A percentile compares a stretch with the other conserved stretches of the same genome.
Evolutionary conservation across 2,113 vertebrate genomes (phyloP).

Genomic region (Pangasianodon hypophthalmus): DNA sequence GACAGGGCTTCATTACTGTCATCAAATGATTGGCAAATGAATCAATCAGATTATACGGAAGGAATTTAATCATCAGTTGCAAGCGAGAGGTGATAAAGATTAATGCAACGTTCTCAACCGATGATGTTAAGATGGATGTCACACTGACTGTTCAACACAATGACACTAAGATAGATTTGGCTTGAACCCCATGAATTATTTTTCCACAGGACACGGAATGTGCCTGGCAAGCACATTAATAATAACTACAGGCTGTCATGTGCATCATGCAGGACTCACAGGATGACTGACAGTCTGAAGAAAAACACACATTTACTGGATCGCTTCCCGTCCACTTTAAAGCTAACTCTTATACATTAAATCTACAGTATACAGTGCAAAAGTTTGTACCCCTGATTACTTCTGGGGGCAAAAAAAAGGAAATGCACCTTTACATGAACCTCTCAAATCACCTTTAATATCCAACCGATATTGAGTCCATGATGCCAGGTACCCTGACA

Average conservation of each 20-base stretch:
- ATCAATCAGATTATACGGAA: slow-evolving; percentile 6
- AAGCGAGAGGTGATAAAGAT: slow-evolving; percentile 18
- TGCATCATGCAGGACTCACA: not conserved
- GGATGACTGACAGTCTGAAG: slow-evolving; percentile 1
- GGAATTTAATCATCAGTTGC: slow-evolving; percentile 26
- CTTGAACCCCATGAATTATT: slow-evolving; percentile 16
- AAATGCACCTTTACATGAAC: not conserved
- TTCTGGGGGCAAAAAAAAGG: not conserved
- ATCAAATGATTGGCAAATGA: slow-evolving; percentile 22
- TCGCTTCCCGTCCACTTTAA: not conserved
- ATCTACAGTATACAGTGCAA: not conserved
- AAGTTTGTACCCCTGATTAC: not conserved
- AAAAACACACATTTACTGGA: not conserved
- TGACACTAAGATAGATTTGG: slow-evolving; percentile 24
- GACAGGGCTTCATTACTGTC: slow-evolving; percentile 1
- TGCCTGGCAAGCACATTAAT: slow-evolving; percentile 21
- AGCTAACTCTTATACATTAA: not conserved
- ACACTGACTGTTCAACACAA: not conserved
- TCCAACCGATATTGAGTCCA: not conserved
- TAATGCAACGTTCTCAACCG: not conserved
- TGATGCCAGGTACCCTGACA: not conserved
- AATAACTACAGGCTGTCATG: slow-evolving; percentile 1
- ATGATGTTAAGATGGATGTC: slow-evolving; percentile 3
- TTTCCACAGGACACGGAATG: slow-evolving; percentile 32
- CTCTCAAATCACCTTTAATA: not conserved